Percentiles rank a stretch among this genome's conserved stretches.
Conservation (phyloP, 2,888 invertebrate species). For the Aphodius granarius region DNA sequence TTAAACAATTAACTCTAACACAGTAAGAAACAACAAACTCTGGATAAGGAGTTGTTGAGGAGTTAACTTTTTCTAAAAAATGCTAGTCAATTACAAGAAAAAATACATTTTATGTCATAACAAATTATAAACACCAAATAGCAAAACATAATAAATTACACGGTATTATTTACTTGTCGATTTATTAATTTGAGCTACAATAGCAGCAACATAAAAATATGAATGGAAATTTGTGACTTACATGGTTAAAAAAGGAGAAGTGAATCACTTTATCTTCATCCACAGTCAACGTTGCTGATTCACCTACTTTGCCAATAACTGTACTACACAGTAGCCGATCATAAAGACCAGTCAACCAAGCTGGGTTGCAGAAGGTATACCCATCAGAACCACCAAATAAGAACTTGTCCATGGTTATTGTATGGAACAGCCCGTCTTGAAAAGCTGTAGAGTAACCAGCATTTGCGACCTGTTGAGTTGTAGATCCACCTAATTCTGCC, state of each 20-base stretch:
- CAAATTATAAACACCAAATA: too few relatives aligned
- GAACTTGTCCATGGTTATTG: constrained; percentile 58
- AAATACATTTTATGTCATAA: too few relatives aligned
- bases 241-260: constrained; percentile 21
- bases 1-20: too few relatives aligned
- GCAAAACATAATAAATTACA: too few relatives aligned
- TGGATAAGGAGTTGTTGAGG: too few relatives aligned
- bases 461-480: not conserved
- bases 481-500: not conserved
- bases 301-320: too few relatives aligned
- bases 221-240: constrained; percentile 4
- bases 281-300: constrained; percentile 16
- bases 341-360: not conserved
- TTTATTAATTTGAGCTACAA: too few relatives aligned
- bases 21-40: too few relatives aligned
- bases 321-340: too few relatives aligned
- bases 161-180: too few relatives aligned
- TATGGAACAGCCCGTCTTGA: constrained; percentile 55
- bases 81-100: too few relatives aligned
- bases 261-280: constrained; percentile 6
- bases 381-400: constrained; percentile 59
- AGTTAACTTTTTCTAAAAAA: too few relatives aligned
- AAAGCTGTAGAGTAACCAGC: constrained; percentile 50
- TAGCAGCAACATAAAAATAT: not conserved
- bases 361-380: constrained; percentile 54